Evolutionary conservation across 37 sponge, comb jelly and placozoan genomes (phyloP), one percentile per base, ranked within the genome.

Genomic region (Beroe forskalii): DNA sequence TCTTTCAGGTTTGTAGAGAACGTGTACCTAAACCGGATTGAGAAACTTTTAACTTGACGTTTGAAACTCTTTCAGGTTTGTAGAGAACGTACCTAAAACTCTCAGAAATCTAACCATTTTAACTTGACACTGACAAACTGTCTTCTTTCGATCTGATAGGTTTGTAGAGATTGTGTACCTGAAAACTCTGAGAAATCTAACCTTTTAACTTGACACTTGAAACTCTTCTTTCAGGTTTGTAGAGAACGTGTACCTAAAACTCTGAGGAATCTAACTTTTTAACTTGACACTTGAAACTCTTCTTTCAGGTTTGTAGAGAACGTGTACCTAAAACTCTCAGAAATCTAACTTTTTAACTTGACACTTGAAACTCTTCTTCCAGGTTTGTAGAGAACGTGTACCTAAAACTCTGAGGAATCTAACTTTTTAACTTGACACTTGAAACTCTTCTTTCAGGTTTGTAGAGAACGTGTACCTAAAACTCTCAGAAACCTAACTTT

Each of bases 141-240:
- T n/a, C n/a, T n/a, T n/a, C n/a, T n/a, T n/a, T n/a, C n/a, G n/a
- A n/a, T n/a, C n/a, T n/a, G n/a, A n/a, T n/a, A n/a, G n/a, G n/a
- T n/a, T n/a, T n/a, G n/a, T n/a, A n/a, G 35, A 37, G 31, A 72
- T 6, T 30, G 75, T 72, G 31, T 72, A 72, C 30, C 75, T 6
- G n/a, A 12, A 39, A 72, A 33, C 35, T 72, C n/a, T n/a, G n/a
- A n/a, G n/a, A n/a, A n/a, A n/a, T n/a, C n/a, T n/a, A n/a, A n/a
- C n/a, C n/a, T n/a, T n/a, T n/a, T n/a, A n/a, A n/a, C 39, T 36
- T 72, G 31, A 39, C 35, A 30, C 75, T n/a, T n/a, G n/a, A n/a
- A n/a, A n/a, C n/a, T n/a, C n/a, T n/a, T n/a, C n/a, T 43, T 25
- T 25, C 86, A 80, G 86, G 86, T 80, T 80, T 27, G 86, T 80